Base-by-base conservation (phyloP, 2,888 invertebrate species). In the Parelbella ahira region DNA sequence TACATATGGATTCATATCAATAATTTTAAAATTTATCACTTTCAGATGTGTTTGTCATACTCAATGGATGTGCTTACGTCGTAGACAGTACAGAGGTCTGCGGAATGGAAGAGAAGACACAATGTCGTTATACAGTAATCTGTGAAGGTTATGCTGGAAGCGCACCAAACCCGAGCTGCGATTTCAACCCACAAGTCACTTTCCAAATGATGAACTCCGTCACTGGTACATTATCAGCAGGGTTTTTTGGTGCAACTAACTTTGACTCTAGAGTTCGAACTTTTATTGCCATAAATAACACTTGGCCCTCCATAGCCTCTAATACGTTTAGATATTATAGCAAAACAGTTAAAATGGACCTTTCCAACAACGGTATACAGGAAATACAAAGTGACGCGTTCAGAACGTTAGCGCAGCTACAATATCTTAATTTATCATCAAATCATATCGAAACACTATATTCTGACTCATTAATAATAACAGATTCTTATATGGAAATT, bases 201-300 rank as follows among this genome's bases (percentile, higher is more conserved):
- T 78, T 82, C 41, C 28, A 63, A 36, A 63, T 84, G 2, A 50
- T 45, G 0, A 47, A 57, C 4, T 69, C 79, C 0, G 37, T n/a
- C 0, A 3, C 42, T 1, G 49, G 53, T 0, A 46, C 44, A 0
- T 49, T 84, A 0, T 64, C 62, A 0, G 43, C 64, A 0, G 62
- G 63, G 0, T 80, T 71, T 51, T 86, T 86, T 29, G 65, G 74
- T 1, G 42, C 75, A 2, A 86, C 84, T 0, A 84, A 84, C 48
- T 86, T 84, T 9, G 84, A 84, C 44, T 53, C 61, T 1, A 59
- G 71, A 44, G 80, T 86, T n/a, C 63, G 69, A 20, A 51, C 44
- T 36, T 58, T 86, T 4, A 56, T 48, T 42, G 74, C 64, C 0
- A 8, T 33, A 1, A 41, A 50, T 12, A 81, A 77, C 45, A 39